Evolutionary conservation across 2,888 invertebrate genomes (phyloP), one percentile per base, ranked within the genome.

Genomic region (Zygogramma bicolorata): DNA sequence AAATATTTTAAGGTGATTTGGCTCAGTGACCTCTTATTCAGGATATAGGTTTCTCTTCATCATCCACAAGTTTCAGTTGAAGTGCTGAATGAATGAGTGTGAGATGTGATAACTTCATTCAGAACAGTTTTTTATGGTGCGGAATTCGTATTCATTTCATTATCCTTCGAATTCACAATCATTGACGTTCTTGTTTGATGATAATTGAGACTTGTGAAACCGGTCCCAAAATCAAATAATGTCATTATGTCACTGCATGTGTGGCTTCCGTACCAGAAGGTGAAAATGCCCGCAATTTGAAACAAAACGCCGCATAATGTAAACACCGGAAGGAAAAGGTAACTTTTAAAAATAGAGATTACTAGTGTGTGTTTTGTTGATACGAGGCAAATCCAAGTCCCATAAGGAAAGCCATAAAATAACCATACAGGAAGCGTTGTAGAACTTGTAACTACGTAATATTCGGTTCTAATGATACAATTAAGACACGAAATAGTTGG

Each of bases 321-420:
- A 53, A 53, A 53, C 53, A 53, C 27, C 22, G 53, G 53, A 53
- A 53, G 53, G 25, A 53, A 53, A 53, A 46, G 46, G 46, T 46
- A 46, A 27, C 18, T 53, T 25, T 53, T 53, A 22, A 27, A 27
- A 27, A 53, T 53, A 27, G 8, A 53, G 27, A 22, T 53, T 53
- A 53, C 27, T 13, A 25, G 13, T 13, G 10, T 22, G 49, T 49
- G 22, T 6, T 7, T 49, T 25, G n/a, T 53, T 10, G 13, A 53
- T 25, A 25, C 53, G 53, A 53, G 53, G 53, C 53, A 27, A n/a
- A 53, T 25, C 6, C 25, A 53, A 0, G 53, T 53, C 27, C 53
- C 27, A 53, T 53, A 53, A 53, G 53, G 53, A 53, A 46, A 53
- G 25, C 27, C 27, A 53, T 53, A 25, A 53, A 53, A 53, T 7